Percentiles rank a stretch among this genome's conserved stretches.
Conservation (phyloP, 2,113 vertebrate species). For the Colius striatus region DNA sequence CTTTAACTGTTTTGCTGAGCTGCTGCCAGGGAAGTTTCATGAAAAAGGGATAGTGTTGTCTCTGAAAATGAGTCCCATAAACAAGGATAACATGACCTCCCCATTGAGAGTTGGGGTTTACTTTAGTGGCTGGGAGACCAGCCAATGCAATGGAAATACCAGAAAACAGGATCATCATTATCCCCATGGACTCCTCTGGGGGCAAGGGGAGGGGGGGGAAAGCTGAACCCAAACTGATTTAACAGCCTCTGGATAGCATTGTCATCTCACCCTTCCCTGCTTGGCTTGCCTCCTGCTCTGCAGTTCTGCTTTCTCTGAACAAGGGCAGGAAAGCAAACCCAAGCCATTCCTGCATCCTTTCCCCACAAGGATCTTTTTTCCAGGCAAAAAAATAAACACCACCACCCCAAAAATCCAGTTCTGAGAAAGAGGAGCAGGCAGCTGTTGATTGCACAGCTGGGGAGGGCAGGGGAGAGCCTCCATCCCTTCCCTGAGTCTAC, state of each 20-base stretch:
- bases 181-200: constrained; percentile 67
- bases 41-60: constrained; percentile 80
- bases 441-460: not conserved
- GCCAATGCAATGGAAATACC: constrained; percentile 78
- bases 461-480: not conserved
- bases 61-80: constrained; percentile 76
- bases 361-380: fast-evolving
- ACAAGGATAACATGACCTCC: constrained; percentile 76
- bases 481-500: not conserved
- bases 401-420: not conserved
- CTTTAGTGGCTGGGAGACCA: constrained; percentile 74
- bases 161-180: constrained; percentile 82
- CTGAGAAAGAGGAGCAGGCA: not conserved
- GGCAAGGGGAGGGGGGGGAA: not conserved
- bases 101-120: constrained; percentile 75
- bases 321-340: not conserved
- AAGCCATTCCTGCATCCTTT: not conserved
- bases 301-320: not conserved
- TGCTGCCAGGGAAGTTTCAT: constrained; percentile 65
- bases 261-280: not conserved
- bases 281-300: not conserved
- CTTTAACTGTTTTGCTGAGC: constrained; percentile 71
- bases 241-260: not conserved
- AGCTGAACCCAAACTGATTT: not conserved
- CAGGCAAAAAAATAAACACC: not conserved